Conservation (phyloP, 1,140 invertebrate genomes). For the Drosophila aff. region DNA sequence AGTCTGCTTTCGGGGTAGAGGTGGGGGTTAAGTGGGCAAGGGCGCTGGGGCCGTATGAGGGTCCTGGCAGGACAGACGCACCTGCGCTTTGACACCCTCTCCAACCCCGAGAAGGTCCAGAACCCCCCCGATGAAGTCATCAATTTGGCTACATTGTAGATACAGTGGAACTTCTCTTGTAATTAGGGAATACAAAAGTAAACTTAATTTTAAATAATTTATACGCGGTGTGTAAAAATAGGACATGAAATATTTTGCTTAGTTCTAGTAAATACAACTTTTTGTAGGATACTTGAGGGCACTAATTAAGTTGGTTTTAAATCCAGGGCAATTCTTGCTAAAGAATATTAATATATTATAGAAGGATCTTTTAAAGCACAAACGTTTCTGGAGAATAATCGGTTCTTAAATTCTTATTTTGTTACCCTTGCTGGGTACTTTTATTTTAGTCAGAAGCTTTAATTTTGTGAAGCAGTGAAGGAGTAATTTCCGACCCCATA, state of each 20-base stretch:
- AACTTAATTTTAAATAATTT: no score
- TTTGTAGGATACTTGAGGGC: background rate
- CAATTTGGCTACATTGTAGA: constrained; percentile 29
- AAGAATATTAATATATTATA: background rate
- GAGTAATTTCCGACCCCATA: background rate
- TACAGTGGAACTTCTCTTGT: background rate
- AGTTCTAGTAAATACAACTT: background rate
- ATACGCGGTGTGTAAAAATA: background rate
- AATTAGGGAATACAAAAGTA: background rate
- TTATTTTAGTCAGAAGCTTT: background rate
- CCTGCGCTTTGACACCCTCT: constrained; percentile 33
- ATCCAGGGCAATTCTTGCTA: background rate
- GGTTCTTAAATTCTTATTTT: background rate
- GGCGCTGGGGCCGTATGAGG: background rate
- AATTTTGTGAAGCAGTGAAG: background rate
- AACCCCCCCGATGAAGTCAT: constrained; percentile 52
- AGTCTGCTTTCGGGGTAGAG: constrained; percentile 34
- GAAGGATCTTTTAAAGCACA: background rate
- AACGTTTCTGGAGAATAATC: background rate
- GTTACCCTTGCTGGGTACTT: background rate
- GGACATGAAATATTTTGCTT: background rate
- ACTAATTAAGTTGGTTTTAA: background rate
- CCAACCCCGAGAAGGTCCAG: background rate
- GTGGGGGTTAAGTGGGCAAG: background rate
- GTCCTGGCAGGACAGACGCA: constrained; percentile 41